Base-by-base conservation (phyloP, 2,888 invertebrate genomes). In the Eueremaeus valkanovi region DNA sequence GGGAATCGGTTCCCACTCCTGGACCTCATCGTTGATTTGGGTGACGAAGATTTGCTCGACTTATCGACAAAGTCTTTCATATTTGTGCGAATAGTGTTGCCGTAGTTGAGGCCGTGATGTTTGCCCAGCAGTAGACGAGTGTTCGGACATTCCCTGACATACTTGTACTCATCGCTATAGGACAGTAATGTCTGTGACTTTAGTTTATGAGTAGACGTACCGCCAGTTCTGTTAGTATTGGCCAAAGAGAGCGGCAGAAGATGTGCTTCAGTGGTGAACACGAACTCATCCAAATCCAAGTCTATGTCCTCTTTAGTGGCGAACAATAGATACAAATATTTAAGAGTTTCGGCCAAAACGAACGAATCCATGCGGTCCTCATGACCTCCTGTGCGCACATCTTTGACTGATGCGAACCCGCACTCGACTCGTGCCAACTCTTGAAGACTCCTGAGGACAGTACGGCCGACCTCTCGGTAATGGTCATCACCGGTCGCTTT, bases 281-380 rank as follows among this genome's bases (percentile, higher is more conserved):
- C 88, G 83, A 93, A 94, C 82, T 93, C 90, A 82, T 93, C 92
- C 73, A 94, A 84, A 83, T 92, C 89, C 21, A 94, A 84, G 9
- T 91, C 75, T 72, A 94, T 84, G 81, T 97, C 95, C 42, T 88
- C 88, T 74, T 91, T 90, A 80, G 96, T 91, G 45, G 95, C 90
- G 83, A 98, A 99, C 76, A 99, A 85, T 83, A 99, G 87, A 84
- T 90, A 99, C 13, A 99, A 86, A 83, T 99, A 99, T 84, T 99
- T 99, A 82, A 99, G 92, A 0, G 98, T 99, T 85, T 99, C 98
- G 0, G 98, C 93, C 0, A 99, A 86, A 0, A 99, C 95, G 85
- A 94, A 99, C 0, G 97, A 97, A 83, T 99, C 98, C 96, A 99
- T 96, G 78, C 86, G 84, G 82, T 98, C 96, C 82, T 97, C 96